Conservation (phyloP, 2,113 vertebrate genomes). For the Chaetodon trifascialis region DNA sequence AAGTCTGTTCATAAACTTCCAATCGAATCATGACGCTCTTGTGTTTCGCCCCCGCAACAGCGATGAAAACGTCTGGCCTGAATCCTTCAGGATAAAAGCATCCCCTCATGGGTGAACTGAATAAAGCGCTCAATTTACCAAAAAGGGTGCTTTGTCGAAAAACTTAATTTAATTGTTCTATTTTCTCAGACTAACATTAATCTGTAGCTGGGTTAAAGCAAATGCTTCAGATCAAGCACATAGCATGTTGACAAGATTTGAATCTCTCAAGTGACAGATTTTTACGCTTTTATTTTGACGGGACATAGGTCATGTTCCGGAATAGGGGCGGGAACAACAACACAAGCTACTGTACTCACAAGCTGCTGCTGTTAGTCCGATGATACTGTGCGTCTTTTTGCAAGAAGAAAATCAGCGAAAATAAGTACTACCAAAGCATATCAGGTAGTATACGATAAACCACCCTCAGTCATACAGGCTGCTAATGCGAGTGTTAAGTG, state of each 20-base stretch:
- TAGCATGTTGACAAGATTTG: not conserved
- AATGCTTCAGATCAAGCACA: not conserved
- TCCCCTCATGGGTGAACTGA: not conserved
- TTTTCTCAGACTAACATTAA: not conserved
- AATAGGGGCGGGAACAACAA: constrained; percentile 8
- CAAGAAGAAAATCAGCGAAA: not conserved
- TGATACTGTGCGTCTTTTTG: not conserved
- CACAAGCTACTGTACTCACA: not conserved
- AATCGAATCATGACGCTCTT: not conserved
- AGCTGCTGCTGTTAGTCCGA: not conserved
- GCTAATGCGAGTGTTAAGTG: not conserved
- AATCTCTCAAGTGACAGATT: too few species aligned
- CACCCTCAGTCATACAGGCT: rapidly evolving
- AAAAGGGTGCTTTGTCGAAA: too few species aligned
- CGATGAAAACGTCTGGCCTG: not conserved
- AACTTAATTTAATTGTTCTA: not conserved
- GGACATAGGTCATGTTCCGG: not conserved
- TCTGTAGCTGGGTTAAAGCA: not conserved
- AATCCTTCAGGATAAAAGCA: constrained; percentile 25
- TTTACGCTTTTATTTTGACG: constrained; percentile 54
- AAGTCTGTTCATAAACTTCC: too few species aligned
- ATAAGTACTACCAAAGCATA: not conserved
- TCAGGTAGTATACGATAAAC: constrained; percentile 26
- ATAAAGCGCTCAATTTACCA: too few species aligned
- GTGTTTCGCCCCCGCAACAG: not conserved